Conservation (phyloP, 2,888 invertebrate species). For the Macrosiphum euphorbiae region DNA sequence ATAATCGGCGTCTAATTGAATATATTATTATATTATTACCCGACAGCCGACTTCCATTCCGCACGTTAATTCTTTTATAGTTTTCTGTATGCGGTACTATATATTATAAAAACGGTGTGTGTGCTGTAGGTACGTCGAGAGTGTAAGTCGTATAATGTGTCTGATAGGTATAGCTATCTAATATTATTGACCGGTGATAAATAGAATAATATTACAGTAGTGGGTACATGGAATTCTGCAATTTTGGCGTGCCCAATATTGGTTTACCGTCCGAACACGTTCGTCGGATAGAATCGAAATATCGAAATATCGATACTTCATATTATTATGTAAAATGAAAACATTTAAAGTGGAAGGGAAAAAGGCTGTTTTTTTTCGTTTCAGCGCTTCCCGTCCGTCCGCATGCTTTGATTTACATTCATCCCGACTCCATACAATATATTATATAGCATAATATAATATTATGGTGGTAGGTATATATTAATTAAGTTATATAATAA, state of each 20-base stretch:
- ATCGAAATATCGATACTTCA: background rate
- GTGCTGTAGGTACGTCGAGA: background rate
- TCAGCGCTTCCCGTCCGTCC: background rate
- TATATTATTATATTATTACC: background rate
- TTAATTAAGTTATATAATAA: background rate
- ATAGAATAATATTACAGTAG: background rate
- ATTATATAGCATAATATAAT: too few species aligned
- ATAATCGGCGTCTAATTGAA: slow-evolving; percentile 54
- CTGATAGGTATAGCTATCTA: background rate
- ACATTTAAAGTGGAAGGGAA: too few species aligned
- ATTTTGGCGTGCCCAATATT: background rate
- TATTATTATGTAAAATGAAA: too few species aligned
- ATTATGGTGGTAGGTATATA: background rate
- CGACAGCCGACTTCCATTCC: background rate
- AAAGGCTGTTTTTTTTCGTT: background rate
- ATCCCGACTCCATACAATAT: background rate
- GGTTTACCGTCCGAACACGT: background rate
- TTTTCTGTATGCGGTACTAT: background rate
- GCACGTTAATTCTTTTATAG: background rate
- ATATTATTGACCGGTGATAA: background rate
- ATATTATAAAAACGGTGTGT: background rate
- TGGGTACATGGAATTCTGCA: background rate
- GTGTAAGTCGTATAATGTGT: background rate
- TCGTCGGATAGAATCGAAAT: background rate
- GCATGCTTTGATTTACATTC: background rate